These are phyloP conservation scores for Drosophila teissieri DNA, from an alignment of 1,140 invertebrate species.

Conservation along the genomic window DNA sequence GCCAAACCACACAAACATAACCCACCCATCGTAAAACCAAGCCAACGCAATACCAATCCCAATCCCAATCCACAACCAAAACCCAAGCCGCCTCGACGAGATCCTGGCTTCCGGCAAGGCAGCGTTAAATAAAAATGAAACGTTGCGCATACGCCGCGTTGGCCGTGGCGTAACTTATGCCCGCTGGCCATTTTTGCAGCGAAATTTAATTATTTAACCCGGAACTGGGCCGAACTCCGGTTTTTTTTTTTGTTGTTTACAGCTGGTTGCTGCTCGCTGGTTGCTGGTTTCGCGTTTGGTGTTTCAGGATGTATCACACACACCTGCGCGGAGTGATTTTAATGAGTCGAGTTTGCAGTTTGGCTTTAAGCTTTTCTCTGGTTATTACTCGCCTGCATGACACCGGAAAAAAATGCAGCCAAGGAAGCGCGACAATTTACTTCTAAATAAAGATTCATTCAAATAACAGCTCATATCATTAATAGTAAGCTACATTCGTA, in stretches of 20 bases:
- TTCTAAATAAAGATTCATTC: no score
- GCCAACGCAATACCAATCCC: background rate
- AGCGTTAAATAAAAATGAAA: conserved; percentile 80
- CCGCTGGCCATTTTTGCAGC: conserved; percentile 76
- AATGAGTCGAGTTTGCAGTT: conserved; percentile 67
- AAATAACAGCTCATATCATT: no score
- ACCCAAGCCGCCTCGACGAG: conserved; percentile 46
- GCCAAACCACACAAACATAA: background rate
- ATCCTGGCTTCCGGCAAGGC: conserved; percentile 74
- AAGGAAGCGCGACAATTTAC: background rate
- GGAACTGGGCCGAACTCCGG: conserved; percentile 69
- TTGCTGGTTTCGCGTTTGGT: conserved; percentile 31
- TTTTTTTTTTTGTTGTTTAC: conserved; percentile 24
- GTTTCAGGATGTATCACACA: conserved; percentile 76
- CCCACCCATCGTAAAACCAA: background rate
- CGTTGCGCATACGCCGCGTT: conserved; percentile 74
- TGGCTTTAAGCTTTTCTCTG: conserved; percentile 63
- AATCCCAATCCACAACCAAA: conserved; percentile 15
- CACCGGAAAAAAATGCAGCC: conserved; percentile 7
- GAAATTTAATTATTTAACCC: conserved; percentile 83
- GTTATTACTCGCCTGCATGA: background rate
- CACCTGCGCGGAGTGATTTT: conserved; percentile 75
- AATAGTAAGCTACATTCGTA: no score
- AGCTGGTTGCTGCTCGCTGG: conserved; percentile 13
- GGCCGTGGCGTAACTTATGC: conserved; percentile 76